These are phyloP conservation scores for Ophion ellenae DNA, from an alignment of 2,888 invertebrate genomes.

Conservation along the genomic window DNA sequence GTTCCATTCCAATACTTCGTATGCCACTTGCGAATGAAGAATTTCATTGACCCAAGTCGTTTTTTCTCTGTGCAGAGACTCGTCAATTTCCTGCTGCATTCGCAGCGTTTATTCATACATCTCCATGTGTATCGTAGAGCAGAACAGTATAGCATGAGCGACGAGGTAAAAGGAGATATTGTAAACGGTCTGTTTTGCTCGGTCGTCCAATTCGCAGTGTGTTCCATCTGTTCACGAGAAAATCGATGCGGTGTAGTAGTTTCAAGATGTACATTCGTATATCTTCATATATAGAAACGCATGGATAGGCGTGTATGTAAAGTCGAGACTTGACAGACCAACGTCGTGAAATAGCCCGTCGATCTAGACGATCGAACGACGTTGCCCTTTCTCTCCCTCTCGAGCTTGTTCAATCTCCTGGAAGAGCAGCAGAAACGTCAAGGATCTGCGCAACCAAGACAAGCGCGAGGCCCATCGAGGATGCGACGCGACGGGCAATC, in stretches of 20 bases:
- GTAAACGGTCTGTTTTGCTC: slow-evolving; percentile 48
- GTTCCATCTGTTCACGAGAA: slow-evolving; percentile 50
- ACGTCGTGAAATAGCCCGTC: slow-evolving; percentile 56
- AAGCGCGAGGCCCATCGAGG: slow-evolving; percentile 62
- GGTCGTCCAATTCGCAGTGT: slow-evolving; percentile 15
- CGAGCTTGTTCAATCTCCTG: slow-evolving; percentile 56
- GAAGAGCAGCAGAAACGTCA: slow-evolving; percentile 50
- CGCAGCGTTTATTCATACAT: not conserved
- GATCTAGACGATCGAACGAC: slow-evolving; percentile 49
- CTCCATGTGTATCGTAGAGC: not conserved
- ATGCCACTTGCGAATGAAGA: not conserved
- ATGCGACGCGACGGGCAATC: slow-evolving; percentile 81
- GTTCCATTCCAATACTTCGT: not conserved
- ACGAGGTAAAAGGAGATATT: slow-evolving; percentile 34
- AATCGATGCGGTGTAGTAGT: slow-evolving; percentile 46
- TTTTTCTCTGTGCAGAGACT: not conserved
- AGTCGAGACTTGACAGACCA: slow-evolving; percentile 37
- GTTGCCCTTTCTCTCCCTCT: slow-evolving; percentile 54
- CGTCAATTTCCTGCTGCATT: not conserved
- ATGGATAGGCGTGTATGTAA: slow-evolving; percentile 4
- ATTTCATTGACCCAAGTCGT: not conserved
- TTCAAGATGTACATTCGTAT: not conserved
- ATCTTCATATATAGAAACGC: not conserved
- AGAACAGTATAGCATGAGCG: slow-evolving; percentile 30
- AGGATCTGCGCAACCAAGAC: slow-evolving; percentile 58